Evolutionary conservation across 2,113 vertebrate species (phyloP).

Genomic region (Ammodytes dubius): DNA sequence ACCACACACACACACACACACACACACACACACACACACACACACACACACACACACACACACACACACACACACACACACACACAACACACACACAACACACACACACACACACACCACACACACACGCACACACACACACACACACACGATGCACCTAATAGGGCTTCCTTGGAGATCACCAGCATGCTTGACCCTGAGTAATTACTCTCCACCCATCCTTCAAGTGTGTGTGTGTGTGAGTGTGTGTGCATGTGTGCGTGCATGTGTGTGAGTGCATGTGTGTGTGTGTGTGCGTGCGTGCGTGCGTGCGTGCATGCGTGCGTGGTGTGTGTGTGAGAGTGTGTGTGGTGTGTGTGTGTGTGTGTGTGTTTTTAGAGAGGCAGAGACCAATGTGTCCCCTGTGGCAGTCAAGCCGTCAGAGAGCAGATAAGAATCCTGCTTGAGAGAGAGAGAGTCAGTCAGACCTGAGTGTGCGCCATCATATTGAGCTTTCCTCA

Average conservation of each 20-base stretch:
- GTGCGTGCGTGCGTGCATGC: too few species aligned
- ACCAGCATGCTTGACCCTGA: conserved; percentile 47
- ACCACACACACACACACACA: conserved; percentile 30
- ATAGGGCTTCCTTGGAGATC: conserved; percentile 35
- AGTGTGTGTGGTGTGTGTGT: neutral
- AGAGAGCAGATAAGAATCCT: conserved; percentile 56
- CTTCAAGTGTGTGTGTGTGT: conserved; percentile 19
- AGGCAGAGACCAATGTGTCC: conserved; percentile 27
- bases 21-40: conserved; percentile 14
- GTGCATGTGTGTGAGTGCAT: conserved; percentile 8
- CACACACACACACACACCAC: conserved; percentile 13
- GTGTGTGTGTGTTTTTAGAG: too few species aligned
- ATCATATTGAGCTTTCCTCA: conserved; percentile 10
- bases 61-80: conserved; percentile 14
- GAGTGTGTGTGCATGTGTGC: neutral
- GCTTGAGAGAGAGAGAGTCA: conserved; percentile 17
- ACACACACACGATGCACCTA: conserved; percentile 6
- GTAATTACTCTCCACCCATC: conserved; percentile 60
- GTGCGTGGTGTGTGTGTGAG: neutral
- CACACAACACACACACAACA: conserved; percentile 22
- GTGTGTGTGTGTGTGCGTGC: neutral
- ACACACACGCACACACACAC: conserved; percentile 22
- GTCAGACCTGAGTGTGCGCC: conserved; percentile 15
- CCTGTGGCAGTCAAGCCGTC: conserved; percentile 39
- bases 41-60: conserved; percentile 7